Base-by-base conservation (phyloP, 35 echinoderm and acorn worm species). In the Amphiura filiformis region DNA sequence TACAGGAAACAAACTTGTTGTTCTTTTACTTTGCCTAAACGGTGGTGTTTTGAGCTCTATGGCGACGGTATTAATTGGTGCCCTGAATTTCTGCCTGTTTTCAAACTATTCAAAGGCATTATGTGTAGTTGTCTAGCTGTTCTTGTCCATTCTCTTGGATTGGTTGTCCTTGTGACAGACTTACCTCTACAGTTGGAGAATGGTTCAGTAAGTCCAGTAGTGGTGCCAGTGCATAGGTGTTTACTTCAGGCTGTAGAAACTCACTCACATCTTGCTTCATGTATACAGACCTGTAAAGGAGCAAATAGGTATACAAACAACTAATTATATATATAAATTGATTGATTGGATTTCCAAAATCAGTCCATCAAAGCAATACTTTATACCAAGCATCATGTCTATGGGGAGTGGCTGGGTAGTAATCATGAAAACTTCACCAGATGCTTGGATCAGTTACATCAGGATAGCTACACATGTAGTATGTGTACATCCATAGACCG, bases 201-300 rank as follows among this genome's bases (percentile, higher is more conserved):
- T 98, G 96, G 40, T 98, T 98, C 36, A 98, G 80, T 22, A 98
- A 52, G 75, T 98, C 96, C 28, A 98, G 42, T 23, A 92, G 92
- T 39, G 96, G 96, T 49, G 89, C 92, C 52, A 98, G 76, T 31
- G 89, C 93, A 90, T 88, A 98, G 17, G 40, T 56, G 82, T 94
- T 87, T 39, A 84, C 84, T 22, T 57, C 41, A 0, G 79, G 75
- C 32, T 86, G 35, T 1, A 86, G 39, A 13, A 28, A 79, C n/a
- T 83, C 35, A 36, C 78, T 81, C 1, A 23, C 81, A 28, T 77
- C 35, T 23, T 88, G 75, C 85, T 81, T 44, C 77, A 77, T 82
- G 76, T 76, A 87, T 28, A 86, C 84, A 75, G 57, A 94, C 56
- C 87, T 70, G 15, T 70, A 11, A 70, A 70, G 15, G 28, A 70